Evolutionary conservation across 64 coral and sea anemone species (phyloP), one percentile per base, ranked within the genome.

Genomic region (Hydrozoanthus tunicans): DNA sequence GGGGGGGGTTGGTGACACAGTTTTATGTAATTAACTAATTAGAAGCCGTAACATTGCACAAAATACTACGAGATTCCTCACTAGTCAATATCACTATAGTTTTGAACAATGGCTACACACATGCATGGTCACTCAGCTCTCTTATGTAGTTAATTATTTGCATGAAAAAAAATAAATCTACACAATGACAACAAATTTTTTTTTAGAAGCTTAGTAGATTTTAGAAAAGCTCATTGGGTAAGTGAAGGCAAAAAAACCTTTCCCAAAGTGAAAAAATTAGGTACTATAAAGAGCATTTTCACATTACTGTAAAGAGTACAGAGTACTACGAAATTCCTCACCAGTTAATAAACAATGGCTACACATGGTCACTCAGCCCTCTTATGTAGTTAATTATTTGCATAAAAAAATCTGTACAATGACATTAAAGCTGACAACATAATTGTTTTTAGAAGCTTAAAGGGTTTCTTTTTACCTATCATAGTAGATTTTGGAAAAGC

Each of bases 381-480:
- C 27, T 91, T 88, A 94, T 73, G 9, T 51, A 66, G 17, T 91
- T 67, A 59, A 64, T 20, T 91, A 91, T 61, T 53, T 94, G 14
- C 93, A 94, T 20, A 85, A 58, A 23, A 57, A 17, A 64, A 85
- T 51, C 55, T 94, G 58, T 80, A 94, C 54, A 91, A 86, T 86
- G 73, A 86, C 53, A 91, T 94, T 51, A 94, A 91, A 75, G 78
- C n/a, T 85, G 93, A 94, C 52, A 94, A 91, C 20, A 74, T 92
- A 51, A 63, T 94, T 53, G 75, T 94, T 76, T 70, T 79, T 55
- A 20, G 56, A 3, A 60, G 15, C 17, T 58, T 60, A 32, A 65
- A 55, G 8, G 17, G 51, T 53, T 71, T 53, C 27, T 70, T 68
- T 20, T 60, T 23, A 59, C 73, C 89, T 3, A 62, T 91, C 3